Conservation (phyloP, 2,888 invertebrate genomes). For the Cotesia congregata region DNA sequence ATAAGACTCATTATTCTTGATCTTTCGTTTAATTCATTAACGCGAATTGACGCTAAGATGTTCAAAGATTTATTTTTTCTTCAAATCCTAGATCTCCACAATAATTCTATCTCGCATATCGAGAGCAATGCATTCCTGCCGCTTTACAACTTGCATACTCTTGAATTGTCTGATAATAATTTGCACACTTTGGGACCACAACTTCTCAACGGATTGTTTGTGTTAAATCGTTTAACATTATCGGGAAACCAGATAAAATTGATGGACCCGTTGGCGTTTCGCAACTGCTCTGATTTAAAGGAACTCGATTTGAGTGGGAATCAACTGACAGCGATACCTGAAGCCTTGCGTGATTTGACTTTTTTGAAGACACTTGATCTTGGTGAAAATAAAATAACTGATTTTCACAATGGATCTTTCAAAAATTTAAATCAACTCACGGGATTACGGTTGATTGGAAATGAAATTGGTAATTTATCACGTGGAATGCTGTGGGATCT, state of each 20-base stretch:
- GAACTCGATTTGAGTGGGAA: constrained; percentile 92
- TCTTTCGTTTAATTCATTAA: constrained; percentile 87
- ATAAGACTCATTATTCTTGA: constrained; percentile 88
- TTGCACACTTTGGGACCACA: constrained; percentile 85
- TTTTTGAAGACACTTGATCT: constrained; percentile 91
- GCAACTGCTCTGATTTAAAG: constrained; percentile 89
- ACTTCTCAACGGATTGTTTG: constrained; percentile 86
- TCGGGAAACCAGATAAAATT: constrained; percentile 88
- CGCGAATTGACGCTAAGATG: constrained; percentile 85
- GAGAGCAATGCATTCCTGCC: constrained; percentile 90
- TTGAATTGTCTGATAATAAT: constrained; percentile 90
- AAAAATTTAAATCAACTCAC: constrained; percentile 88
- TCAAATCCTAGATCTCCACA: constrained; percentile 87
- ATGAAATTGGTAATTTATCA: constrained; percentile 87
- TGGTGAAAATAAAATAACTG: constrained; percentile 91
- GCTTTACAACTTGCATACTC: constrained; percentile 88
- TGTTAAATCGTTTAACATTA: constrained; percentile 85
- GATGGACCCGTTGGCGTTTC: constrained; percentile 85
- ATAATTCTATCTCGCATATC: constrained; percentile 90
- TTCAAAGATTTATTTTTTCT: constrained; percentile 90
- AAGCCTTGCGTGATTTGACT: constrained; percentile 84
- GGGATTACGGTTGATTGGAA: constrained; percentile 89
- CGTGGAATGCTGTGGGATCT: constrained; percentile 90
- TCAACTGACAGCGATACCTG: constrained; percentile 84
- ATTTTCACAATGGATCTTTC: constrained; percentile 87